Percentiles rank a stretch among this genome's conserved stretches.
phyloP scores from a whole-genome alignment of 2,888 invertebrate genomes.

The Mesorhabditis spiculigera region DNA sequence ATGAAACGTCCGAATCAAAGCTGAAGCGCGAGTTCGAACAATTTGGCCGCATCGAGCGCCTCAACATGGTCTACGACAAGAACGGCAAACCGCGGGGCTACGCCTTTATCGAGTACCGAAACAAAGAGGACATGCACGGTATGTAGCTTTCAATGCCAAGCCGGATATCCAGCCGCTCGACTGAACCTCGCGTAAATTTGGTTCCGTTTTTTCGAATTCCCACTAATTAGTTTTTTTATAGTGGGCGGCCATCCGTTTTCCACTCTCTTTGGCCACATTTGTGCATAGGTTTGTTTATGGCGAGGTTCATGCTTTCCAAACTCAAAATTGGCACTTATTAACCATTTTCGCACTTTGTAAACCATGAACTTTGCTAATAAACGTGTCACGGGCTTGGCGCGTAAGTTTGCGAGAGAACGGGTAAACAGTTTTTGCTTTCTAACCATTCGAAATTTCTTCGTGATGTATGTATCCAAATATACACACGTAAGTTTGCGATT shows the following conservation, averaged over 20 bases:
- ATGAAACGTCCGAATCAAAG: conserved; percentile 97
- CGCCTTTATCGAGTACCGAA: conserved; percentile 98
- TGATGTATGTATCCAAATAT: too few species aligned
- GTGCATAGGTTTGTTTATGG: conserved; percentile 1
- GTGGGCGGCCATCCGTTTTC: conserved; percentile 14
- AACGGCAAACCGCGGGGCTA: conserved; percentile 85
- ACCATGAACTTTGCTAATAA: not conserved
- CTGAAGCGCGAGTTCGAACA: conserved; percentile 93
- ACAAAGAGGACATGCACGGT: conserved; percentile 99
- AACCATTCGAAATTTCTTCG: not conserved
- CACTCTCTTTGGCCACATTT: not conserved
- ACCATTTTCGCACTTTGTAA: not conserved
- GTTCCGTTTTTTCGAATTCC: conserved; percentile 7
- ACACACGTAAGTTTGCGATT: not conserved
- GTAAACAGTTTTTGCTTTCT: not conserved
- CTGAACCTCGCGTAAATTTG: not conserved
- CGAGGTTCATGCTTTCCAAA: not conserved
- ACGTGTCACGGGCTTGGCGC: not conserved
- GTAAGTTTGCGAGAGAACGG: not conserved
- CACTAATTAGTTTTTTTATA: conserved; percentile 21
- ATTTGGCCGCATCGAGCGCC: conserved; percentile 94
- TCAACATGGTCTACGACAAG: conserved; percentile 72
- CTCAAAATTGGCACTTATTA: not conserved
- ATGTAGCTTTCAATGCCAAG: conserved; percentile 66
- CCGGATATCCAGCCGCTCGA: not conserved